These are phyloP conservation scores for Thera britannica DNA, from an alignment of 2,888 invertebrate genomes.

Conservation along the genomic window DNA sequence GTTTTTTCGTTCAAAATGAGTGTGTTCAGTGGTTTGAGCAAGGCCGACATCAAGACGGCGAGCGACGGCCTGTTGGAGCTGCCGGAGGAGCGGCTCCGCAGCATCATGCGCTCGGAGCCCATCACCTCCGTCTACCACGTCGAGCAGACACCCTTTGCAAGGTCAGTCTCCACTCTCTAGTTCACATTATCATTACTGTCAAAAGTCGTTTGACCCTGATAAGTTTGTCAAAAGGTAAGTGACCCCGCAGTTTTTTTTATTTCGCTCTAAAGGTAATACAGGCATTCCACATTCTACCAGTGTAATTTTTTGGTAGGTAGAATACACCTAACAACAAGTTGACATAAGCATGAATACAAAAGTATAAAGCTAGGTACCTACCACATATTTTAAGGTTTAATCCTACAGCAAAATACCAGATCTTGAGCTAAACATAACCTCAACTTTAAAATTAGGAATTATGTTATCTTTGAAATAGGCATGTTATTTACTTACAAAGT, in stretches of 20 bases:
- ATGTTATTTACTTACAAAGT: constrained; percentile 13
- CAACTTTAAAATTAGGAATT: constrained; percentile 7
- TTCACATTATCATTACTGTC: constrained; percentile 35
- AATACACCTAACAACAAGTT: not conserved
- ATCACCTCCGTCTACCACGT: constrained; percentile 92
- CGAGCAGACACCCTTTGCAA: constrained; percentile 93
- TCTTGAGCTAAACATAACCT: constrained; percentile 12
- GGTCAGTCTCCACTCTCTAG: constrained; percentile 79
- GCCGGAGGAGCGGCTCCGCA: constrained; percentile 87
- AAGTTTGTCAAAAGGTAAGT: constrained; percentile 41
- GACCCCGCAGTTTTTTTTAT: constrained; percentile 36
- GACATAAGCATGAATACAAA: constrained; percentile 7
- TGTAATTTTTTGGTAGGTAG: constrained; percentile 1
- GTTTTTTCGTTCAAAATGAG: constrained; percentile 82
- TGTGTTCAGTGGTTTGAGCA: constrained; percentile 82
- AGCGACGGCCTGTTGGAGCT: constrained; percentile 90
- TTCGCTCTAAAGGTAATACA: constrained; percentile 18
- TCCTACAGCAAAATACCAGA: constrained; percentile 8
- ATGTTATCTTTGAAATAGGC: constrained; percentile 20
- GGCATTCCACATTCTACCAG: constrained; percentile 21
- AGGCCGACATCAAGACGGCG: constrained; percentile 84
- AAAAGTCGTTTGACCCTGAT: constrained; percentile 42
- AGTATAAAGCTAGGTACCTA: no score
- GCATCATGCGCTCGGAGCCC: constrained; percentile 89
- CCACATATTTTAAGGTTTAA: no score